Conservation (phyloP, 2,888 invertebrate genomes). For the Chaitophorus viminalis region DNA sequence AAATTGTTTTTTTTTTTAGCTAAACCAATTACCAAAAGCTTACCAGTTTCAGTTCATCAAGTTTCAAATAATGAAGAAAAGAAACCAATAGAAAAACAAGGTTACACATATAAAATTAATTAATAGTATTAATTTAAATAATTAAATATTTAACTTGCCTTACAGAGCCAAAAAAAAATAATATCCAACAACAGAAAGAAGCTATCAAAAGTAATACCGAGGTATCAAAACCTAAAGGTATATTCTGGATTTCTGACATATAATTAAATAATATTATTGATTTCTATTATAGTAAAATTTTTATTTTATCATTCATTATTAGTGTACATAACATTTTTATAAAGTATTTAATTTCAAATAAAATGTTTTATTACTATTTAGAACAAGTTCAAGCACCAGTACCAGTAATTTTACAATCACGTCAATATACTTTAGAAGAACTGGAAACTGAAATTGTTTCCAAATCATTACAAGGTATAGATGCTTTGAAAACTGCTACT, state of each 20-base stretch:
- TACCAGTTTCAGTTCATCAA: not conserved
- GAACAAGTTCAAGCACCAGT: constrained; percentile 19
- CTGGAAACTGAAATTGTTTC: constrained; percentile 49
- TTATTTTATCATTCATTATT: not conserved
- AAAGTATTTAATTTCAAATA: too few species aligned
- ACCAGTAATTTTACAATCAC: not conserved
- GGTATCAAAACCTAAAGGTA: constrained; percentile 5
- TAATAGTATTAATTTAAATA: not conserved
- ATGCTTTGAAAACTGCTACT: constrained; percentile 42
- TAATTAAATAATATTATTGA: not conserved
- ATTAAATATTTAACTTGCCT: not conserved
- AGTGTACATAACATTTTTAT: too few species aligned
- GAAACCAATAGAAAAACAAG: constrained; percentile 25
- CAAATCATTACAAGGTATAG: constrained; percentile 3
- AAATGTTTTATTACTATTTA: not conserved
- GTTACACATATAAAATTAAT: not conserved
- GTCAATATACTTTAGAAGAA: constrained; percentile 48
- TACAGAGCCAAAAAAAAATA: not conserved
- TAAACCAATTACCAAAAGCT: constrained; percentile 5
- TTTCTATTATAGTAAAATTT: not conserved
- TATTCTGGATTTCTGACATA: not conserved
- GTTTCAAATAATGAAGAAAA: constrained; percentile 14
- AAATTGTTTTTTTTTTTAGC: constrained; percentile 10
- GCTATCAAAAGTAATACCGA: constrained; percentile 14
- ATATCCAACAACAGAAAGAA: not conserved